phyloP scores from a whole-genome alignment of 2,888 invertebrate genomes.

The Cenopis cana region DNA sequence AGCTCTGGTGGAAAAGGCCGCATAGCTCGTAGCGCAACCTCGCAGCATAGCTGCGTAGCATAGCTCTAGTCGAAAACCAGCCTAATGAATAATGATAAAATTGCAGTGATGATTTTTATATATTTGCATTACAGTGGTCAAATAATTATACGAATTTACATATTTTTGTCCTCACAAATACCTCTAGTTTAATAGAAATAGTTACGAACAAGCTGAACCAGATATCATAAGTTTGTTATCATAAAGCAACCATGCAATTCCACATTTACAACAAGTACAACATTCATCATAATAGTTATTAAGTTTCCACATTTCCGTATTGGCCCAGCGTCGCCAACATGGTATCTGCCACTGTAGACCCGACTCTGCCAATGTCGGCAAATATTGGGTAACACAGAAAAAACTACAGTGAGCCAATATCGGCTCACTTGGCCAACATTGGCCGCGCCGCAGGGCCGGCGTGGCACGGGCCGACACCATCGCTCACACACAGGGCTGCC shows the following conservation, averaged over 20 bases:
- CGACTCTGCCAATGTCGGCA: background rate
- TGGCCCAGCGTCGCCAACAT: slow-evolving; percentile 1
- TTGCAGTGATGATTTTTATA: too few species aligned
- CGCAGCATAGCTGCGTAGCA: too few species aligned
- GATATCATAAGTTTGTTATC: slow-evolving; percentile 10
- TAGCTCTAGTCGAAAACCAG: too few species aligned
- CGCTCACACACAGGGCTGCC: slow-evolving; percentile 32
- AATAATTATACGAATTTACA: too few species aligned
- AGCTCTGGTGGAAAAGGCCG: too few species aligned
- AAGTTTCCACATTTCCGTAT: slow-evolving; percentile 6
- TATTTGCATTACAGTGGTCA: too few species aligned
- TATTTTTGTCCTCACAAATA: too few species aligned
- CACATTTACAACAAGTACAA: slow-evolving; percentile 19
- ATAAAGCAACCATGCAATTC: background rate
- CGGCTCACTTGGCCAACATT: background rate
- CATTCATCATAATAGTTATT: slow-evolving; percentile 21
- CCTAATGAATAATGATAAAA: too few species aligned
- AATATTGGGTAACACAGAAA: background rate
- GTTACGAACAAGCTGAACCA: background rate
- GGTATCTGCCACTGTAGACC: background rate
- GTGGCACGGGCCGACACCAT: slow-evolving; percentile 33
- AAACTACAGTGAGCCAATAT: too few species aligned
- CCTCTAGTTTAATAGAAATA: background rate
- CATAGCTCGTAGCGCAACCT: too few species aligned
- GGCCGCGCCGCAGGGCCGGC: background rate